A percentile compares a stretch with the other conserved stretches of the same genome.
phyloP scores from a whole-genome alignment of 92 coral and sea anemone species.

The Paramuricea clavata region DNA sequence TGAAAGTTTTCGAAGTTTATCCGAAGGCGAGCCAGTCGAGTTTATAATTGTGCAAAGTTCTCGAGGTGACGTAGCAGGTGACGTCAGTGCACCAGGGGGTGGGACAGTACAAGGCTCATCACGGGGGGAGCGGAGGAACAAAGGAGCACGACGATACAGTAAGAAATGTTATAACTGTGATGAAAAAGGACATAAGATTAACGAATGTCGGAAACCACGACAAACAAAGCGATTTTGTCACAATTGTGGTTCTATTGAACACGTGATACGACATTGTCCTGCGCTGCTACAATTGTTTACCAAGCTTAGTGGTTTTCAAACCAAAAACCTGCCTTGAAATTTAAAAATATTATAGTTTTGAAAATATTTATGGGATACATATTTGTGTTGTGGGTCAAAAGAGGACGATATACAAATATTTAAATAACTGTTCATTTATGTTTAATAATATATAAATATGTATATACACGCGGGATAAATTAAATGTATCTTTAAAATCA shows the following conservation, averaged over 20 bases:
- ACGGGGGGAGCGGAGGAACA: conserved; percentile 81
- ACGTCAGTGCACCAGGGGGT: conserved; percentile 88
- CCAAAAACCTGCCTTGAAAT: conserved; percentile 14
- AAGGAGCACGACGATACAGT: conserved; percentile 97
- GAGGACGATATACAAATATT: background rate
- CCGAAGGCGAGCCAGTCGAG: conserved; percentile 89
- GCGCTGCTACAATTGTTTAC: conserved; percentile 44
- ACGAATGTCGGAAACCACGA: conserved; percentile 80
- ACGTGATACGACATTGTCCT: conserved; percentile 89
- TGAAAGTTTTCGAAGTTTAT: conserved; percentile 82
- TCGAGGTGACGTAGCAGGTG: conserved; percentile 83
- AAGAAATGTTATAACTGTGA: conserved; percentile 93
- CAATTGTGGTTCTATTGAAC: conserved; percentile 86
- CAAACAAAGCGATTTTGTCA: conserved; percentile 77
- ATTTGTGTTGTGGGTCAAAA: background rate
- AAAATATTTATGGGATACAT: background rate
- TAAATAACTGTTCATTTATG: background rate
- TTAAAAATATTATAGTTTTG: background rate
- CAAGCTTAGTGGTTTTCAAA: conserved; percentile 1
- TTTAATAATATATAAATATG: background rate
- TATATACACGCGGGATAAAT: background rate
- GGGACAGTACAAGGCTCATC: conserved; percentile 80
- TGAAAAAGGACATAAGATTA: conserved; percentile 83
- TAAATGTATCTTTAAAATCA: background rate
- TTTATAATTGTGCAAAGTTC: conserved; percentile 81